Evolutionary conservation across 2,888 invertebrate species (phyloP).

Genomic region (Anodontia alba): DNA sequence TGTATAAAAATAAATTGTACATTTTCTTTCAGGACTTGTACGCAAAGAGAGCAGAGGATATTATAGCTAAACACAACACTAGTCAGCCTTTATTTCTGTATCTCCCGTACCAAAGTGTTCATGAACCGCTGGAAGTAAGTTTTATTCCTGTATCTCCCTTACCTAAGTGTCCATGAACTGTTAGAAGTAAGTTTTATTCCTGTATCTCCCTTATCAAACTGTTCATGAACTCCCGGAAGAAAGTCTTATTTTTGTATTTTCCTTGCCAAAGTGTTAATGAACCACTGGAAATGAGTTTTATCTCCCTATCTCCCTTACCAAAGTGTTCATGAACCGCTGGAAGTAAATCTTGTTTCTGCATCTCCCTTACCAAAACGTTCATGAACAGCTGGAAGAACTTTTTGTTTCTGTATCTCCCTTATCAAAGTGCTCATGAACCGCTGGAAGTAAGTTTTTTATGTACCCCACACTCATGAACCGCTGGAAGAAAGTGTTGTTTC

Average conservation of each 20-base stretch:
- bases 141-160: no score
- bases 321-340: constrained; percentile 74
- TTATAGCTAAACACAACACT: constrained; percentile 68
- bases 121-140: constrained; percentile 73
- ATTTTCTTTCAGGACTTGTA: constrained; percentile 66
- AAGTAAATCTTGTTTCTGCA: constrained; percentile 52
- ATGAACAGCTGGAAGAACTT: constrained; percentile 64
- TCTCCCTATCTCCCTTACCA: constrained; percentile 59
- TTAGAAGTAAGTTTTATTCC: no score
- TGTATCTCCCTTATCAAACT: no score
- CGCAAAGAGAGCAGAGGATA: constrained; percentile 66
- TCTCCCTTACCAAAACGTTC: constrained; percentile 50
- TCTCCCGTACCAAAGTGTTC: constrained; percentile 74
- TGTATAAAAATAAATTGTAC: no score
- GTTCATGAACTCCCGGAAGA: no score
- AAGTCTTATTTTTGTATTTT: no score
- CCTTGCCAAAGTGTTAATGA: constrained; percentile 75
- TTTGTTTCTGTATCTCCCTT: constrained; percentile 24
- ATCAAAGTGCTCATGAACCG: constrained; percentile 77
- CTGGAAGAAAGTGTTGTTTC: no score
- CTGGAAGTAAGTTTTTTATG: constrained; percentile 69
- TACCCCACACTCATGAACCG: no score
- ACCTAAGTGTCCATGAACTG: no score
- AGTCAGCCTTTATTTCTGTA: constrained; percentile 77
- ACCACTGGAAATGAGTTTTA: constrained; percentile 67